A percentile compares a stretch with the other conserved stretches of the same genome.
Conservation (phyloP, 2,888 invertebrate species). For the Eupithecia tripunctaria region DNA sequence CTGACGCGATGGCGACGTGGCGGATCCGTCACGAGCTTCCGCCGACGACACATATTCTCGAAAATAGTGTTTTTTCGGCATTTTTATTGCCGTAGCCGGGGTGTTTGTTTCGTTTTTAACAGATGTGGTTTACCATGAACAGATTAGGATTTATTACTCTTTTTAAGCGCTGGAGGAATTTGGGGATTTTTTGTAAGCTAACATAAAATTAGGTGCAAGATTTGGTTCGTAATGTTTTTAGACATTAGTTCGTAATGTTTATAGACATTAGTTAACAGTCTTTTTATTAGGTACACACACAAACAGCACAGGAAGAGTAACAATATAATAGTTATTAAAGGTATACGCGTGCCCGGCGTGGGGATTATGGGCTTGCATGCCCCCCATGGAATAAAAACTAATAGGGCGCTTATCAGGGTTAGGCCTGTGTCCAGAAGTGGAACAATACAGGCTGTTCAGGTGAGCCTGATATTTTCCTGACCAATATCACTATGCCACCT, state of each 20-base stretch:
- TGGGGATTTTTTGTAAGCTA: neutral
- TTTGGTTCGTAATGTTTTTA: neutral
- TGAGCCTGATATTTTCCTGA: neutral
- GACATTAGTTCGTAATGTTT: too few relatives aligned
- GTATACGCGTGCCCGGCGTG: too few relatives aligned
- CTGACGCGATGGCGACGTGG: slow-evolving; percentile 62
- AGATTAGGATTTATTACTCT: slow-evolving; percentile 11
- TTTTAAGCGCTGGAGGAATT: slow-evolving; percentile 2
- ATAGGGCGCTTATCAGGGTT: too few relatives aligned
- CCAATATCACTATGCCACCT: neutral
- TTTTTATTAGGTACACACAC: too few relatives aligned
- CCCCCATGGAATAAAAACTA: too few relatives aligned
- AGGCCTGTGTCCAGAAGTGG: too few relatives aligned
- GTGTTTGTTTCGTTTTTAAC: slow-evolving; percentile 37
- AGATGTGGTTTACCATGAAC: slow-evolving; percentile 14
- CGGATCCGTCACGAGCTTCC: slow-evolving; percentile 55
- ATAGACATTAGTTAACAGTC: too few relatives aligned
- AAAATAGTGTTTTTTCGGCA: slow-evolving; percentile 42
- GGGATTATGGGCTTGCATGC: too few relatives aligned
- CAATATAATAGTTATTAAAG: too few relatives aligned
- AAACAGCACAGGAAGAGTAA: too few relatives aligned
- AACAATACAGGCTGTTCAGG: too few relatives aligned
- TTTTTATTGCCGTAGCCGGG: slow-evolving; percentile 38
- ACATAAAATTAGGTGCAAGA: neutral
- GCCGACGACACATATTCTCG: slow-evolving; percentile 42